A percentile compares a stretch with the other conserved stretches of the same genome.
phyloP scores from a whole-genome alignment of 2,797 vertebrate genomes.

The Coreius guichenoti region DNA sequence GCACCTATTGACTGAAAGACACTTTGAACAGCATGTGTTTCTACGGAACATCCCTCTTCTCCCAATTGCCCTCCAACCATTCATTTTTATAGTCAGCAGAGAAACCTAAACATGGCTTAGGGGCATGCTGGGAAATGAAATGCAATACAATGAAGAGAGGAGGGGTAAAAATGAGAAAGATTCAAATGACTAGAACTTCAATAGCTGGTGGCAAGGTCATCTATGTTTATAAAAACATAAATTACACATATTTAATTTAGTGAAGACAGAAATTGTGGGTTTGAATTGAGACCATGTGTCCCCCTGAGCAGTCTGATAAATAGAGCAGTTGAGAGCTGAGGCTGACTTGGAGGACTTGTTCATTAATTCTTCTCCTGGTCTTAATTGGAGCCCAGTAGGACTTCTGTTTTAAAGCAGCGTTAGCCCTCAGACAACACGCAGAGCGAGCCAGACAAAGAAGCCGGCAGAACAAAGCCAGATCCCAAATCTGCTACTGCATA shows the following conservation, averaged over 20 bases:
- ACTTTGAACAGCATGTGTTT: slow-evolving; percentile 57
- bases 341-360: slow-evolving; percentile 59
- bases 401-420: slow-evolving; percentile 56
- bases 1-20: slow-evolving; percentile 48
- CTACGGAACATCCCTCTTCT: slow-evolving; percentile 47
- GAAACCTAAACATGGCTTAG: slow-evolving; percentile 56
- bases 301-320: slow-evolving; percentile 82
- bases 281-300: slow-evolving; percentile 82
- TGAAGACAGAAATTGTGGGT: slow-evolving; percentile 71
- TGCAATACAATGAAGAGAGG: slow-evolving; percentile 51
- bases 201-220: slow-evolving; percentile 82
- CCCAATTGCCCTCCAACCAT: slow-evolving; percentile 44
- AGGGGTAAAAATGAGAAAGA: slow-evolving; percentile 51
- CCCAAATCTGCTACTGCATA: slow-evolving; percentile 44
- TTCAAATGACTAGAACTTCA: slow-evolving; percentile 59
- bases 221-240: slow-evolving; percentile 82
- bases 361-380: slow-evolving; percentile 65
- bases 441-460: slow-evolving; percentile 53
- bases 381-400: slow-evolving; percentile 66
- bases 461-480: slow-evolving; percentile 49
- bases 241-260: slow-evolving; percentile 84
- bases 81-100: slow-evolving; percentile 53
- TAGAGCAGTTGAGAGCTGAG: slow-evolving; percentile 78
- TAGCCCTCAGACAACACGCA: slow-evolving; percentile 43
- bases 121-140: slow-evolving; percentile 61